Conservation (phyloP, 1,140 invertebrate genomes). For the Portunus trituberculatus region DNA sequence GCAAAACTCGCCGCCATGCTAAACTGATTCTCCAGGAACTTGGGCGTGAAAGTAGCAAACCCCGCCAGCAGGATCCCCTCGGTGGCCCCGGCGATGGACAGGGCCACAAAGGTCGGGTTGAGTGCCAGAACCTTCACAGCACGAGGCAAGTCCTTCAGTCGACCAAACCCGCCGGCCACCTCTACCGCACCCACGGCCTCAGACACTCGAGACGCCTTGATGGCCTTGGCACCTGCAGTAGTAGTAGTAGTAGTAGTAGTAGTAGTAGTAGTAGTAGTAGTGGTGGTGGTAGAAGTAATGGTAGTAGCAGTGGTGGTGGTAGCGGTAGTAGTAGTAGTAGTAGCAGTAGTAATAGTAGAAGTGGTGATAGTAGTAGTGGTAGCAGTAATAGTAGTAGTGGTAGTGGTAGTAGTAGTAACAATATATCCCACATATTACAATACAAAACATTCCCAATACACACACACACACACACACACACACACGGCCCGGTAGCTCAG, state of each 20-base stretch:
- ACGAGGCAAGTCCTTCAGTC: conserved; percentile 85
- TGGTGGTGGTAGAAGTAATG: too few relatives aligned
- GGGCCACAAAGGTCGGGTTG: conserved; percentile 90
- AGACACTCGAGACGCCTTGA: conserved; percentile 81
- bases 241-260: background rate
- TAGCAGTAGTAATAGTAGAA: too few relatives aligned
- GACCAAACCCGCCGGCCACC: conserved; percentile 84
- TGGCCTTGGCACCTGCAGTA: conserved; percentile 83
- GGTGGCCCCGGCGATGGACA: conserved; percentile 89
- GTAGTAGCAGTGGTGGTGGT: too few relatives aligned
- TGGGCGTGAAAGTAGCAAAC: conserved; percentile 91
- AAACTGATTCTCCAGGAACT: conserved; percentile 92
- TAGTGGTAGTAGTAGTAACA: background rate
- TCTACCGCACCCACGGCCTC: conserved; percentile 78
- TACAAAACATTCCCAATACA: too few relatives aligned
- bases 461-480: too few relatives aligned
- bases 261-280: background rate
- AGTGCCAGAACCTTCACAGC: conserved; percentile 85
- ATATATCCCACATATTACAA: too few relatives aligned
- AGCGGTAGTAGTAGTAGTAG: too few relatives aligned
- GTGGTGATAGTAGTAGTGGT: too few relatives aligned
- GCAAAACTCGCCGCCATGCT: conserved; percentile 87
- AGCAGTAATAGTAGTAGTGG: too few relatives aligned
- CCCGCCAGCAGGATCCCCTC: conserved; percentile 90
- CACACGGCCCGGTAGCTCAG: too few relatives aligned